Evolutionary conservation across 2,888 invertebrate species (phyloP).

Genomic region (Cryptus viduatorius): DNA sequence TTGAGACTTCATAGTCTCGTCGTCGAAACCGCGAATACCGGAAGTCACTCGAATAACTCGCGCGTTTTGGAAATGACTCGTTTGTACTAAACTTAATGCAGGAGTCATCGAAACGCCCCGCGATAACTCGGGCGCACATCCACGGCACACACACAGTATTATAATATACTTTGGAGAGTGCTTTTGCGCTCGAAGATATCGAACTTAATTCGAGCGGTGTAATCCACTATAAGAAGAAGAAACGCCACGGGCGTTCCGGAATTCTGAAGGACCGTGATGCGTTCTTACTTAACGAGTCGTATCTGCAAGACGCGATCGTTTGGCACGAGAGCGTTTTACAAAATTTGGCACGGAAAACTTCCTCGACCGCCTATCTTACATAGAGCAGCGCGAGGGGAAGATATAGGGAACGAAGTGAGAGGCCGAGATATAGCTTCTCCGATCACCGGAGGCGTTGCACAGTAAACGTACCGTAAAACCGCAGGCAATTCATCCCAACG

Average conservation of each 20-base stretch:
- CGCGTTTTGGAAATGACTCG: slow-evolving; percentile 53
- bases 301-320: slow-evolving; percentile 73
- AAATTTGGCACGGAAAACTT: slow-evolving; percentile 77
- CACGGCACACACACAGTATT: background rate
- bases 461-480: slow-evolving; percentile 70
- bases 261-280: slow-evolving; percentile 71
- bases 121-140: background rate
- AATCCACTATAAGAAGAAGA: slow-evolving; percentile 69
- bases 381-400: slow-evolving; percentile 28
- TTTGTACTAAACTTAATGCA: slow-evolving; percentile 41
- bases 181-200: slow-evolving; percentile 54
- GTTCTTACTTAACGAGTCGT: slow-evolving; percentile 79
- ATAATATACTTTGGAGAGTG: background rate
- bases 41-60: slow-evolving; percentile 50
- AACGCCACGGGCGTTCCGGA: slow-evolving; percentile 66
- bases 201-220: slow-evolving; percentile 65
- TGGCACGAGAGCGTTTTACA: slow-evolving; percentile 76
- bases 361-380: slow-evolving; percentile 51
- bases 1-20: slow-evolving; percentile 47
- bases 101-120: slow-evolving; percentile 18
- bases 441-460: slow-evolving; percentile 60
- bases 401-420: slow-evolving; percentile 21
- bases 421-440: slow-evolving; percentile 27
- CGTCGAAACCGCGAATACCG: slow-evolving; percentile 47
- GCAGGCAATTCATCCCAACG: slow-evolving; percentile 67